Evolutionary conservation across 2,888 invertebrate genomes (phyloP).

Genomic region (Therioaphis trifolii): DNA sequence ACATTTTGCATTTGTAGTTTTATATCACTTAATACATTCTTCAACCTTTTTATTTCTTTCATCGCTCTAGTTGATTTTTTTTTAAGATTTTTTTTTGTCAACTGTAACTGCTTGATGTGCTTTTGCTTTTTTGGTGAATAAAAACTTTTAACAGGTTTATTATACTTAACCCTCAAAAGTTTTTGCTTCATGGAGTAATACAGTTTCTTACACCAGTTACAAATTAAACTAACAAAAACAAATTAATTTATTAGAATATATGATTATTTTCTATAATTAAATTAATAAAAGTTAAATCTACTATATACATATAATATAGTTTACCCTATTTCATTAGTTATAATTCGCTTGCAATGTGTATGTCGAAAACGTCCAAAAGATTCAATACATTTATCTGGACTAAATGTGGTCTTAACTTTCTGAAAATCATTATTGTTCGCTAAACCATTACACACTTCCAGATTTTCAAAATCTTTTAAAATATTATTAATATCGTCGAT

Average conservation of each 20-base stretch:
- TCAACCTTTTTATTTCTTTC: slow-evolving; percentile 18
- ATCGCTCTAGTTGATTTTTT: background rate
- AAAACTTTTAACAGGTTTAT: background rate
- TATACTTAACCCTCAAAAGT: no score
- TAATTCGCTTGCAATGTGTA: no score
- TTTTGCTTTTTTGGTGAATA: background rate
- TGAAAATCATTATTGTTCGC: no score
- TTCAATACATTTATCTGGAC: background rate
- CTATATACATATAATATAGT: no score
- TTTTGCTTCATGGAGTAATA: background rate
- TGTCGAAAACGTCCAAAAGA: background rate
- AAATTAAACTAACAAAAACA: background rate
- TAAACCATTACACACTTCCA: no score
- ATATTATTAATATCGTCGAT: no score
- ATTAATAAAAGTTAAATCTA: background rate
- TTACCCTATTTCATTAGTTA: no score
- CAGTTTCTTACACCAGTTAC: slow-evolving; percentile 4
- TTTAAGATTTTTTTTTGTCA: slow-evolving; percentile 5
- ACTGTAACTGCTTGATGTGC: background rate
- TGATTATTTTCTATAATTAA: background rate
- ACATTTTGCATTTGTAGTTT: background rate
- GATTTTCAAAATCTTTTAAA: no score
- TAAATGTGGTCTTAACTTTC: background rate
- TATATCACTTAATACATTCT: slow-evolving; percentile 13
- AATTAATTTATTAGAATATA: background rate